These are phyloP conservation scores for Laticauda laticaudata DNA, from an alignment of 2,113 vertebrate species.

Conservation along the genomic window DNA sequence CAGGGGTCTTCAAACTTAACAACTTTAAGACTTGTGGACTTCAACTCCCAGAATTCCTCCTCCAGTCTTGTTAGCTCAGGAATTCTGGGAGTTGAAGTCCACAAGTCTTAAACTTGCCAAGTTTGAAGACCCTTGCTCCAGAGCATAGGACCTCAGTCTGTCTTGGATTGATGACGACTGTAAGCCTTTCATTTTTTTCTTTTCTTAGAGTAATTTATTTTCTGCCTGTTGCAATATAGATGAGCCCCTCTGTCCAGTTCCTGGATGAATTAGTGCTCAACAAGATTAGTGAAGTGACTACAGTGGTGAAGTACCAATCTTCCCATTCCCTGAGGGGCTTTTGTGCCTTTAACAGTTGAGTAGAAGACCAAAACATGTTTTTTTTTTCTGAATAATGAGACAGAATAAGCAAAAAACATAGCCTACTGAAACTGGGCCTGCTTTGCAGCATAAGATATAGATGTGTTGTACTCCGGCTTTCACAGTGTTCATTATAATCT, in stretches of 20 bases:
- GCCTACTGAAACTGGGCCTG: background rate
- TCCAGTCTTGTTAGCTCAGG: no score
- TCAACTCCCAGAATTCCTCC: no score
- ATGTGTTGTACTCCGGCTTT: background rate
- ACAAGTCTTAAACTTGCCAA: no score
- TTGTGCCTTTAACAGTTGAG: background rate
- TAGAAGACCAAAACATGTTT: background rate
- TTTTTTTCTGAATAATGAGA: background rate
- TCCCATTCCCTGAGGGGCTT: background rate
- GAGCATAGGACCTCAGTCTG: background rate
- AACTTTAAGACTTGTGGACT: no score
- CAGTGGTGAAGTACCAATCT: background rate
- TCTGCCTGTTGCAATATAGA: background rate
- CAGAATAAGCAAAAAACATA: background rate
- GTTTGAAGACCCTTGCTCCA: background rate
- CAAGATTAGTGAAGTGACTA: background rate
- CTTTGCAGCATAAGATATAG: background rate
- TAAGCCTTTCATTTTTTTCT: background rate
- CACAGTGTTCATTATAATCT: background rate
- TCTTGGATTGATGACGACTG: background rate
- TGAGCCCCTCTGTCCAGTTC: background rate
- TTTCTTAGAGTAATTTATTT: background rate
- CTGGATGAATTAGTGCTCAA: background rate
- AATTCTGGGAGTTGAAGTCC: no score
- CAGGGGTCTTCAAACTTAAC: no score